phyloP scores from a whole-genome alignment of 2,113 vertebrate genomes.

The Entelurus aequoreus region DNA sequence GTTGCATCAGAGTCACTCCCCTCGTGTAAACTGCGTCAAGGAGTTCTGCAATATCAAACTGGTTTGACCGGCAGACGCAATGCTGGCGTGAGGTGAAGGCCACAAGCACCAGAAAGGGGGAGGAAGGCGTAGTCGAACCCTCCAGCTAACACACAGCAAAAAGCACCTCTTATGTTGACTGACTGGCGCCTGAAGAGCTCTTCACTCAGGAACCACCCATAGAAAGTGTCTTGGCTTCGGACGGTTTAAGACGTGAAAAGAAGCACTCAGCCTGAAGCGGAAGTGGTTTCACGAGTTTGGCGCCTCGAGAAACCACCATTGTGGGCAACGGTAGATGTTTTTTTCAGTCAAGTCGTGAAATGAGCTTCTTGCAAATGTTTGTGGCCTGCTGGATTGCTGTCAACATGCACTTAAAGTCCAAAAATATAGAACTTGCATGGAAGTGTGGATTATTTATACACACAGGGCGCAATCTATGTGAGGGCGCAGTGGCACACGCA shows the following conservation, averaged over 20 bases:
- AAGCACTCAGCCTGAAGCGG: constrained; percentile 33
- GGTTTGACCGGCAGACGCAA: constrained; percentile 51
- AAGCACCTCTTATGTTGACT: neutral
- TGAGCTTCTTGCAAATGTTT: constrained; percentile 23
- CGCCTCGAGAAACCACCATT: constrained; percentile 9
- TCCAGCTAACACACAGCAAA: constrained; percentile 9
- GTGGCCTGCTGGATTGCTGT: constrained; percentile 30
- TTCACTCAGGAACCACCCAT: neutral
- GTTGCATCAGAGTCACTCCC: constrained; percentile 9
- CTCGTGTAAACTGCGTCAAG: constrained; percentile 40
- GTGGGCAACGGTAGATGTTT: neutral
- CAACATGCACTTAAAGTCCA: neutral
- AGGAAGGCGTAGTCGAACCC: constrained; percentile 17
- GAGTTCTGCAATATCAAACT: constrained; percentile 33
- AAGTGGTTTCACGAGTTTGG: constrained; percentile 37
- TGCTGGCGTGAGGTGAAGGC: neutral
- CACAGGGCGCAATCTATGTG: too few relatives aligned
- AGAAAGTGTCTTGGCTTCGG: too few relatives aligned
- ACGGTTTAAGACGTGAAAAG: too few relatives aligned
- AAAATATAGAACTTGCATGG: too few relatives aligned
- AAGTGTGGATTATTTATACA: too few relatives aligned
- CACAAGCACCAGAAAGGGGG: constrained; percentile 11
- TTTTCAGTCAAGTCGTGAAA: constrained; percentile 18
- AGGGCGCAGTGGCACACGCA: too few relatives aligned
- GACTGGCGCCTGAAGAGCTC: neutral